Base-by-base conservation (phyloP, 2,113 vertebrate species). In the Orientallactaga bullata region DNA sequence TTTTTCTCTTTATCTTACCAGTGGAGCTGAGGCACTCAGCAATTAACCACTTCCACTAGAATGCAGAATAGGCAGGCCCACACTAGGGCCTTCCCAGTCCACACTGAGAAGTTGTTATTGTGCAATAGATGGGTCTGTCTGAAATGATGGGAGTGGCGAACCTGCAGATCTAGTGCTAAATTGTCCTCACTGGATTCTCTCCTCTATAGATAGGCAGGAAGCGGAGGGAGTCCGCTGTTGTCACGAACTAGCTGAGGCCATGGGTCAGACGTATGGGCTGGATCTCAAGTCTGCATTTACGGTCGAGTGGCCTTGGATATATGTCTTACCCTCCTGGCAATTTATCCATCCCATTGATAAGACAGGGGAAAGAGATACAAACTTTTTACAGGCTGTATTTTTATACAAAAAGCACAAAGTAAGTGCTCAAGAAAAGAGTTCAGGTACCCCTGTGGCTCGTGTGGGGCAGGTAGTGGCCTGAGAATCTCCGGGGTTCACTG, bases 321-420 rank as follows among this genome's bases (percentile, higher is more conserved):
- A 15, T 81, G 61, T 86, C 68, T 85, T n/a, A 55, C 21, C n/a
- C 21, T 89, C 23, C 76, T 37, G 55, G 39, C 26, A 10, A 76
- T 35, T 89, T 84, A 87, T 12, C 24, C 23, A 68, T 32, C 58
- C 58, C 55, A 47, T 68, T 76, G 91, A 94, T 80, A 73, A 95
- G 89, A 32, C 2, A 87, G 39, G 71, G 26, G 35, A 32, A 76
- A 79, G 39, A 26, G 55, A 32, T 15, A 60, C 20, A 42, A 73
- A 74, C 8, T 2, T 88, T 81, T 68, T 26, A 89, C 83, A 90
- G 37, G 8, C 58, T 65, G 13, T 26, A 18, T 89, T 80, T 89
- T 78, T 51, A 39, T 39, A 37, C 24, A 2, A 39, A 51, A 18
- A 85, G 24, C 18, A 87, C 35, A 24, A 7, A 55, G 63, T 39